phyloP scores from a whole-genome alignment of 2,797 vertebrate species.

The Tapera naevia region DNA sequence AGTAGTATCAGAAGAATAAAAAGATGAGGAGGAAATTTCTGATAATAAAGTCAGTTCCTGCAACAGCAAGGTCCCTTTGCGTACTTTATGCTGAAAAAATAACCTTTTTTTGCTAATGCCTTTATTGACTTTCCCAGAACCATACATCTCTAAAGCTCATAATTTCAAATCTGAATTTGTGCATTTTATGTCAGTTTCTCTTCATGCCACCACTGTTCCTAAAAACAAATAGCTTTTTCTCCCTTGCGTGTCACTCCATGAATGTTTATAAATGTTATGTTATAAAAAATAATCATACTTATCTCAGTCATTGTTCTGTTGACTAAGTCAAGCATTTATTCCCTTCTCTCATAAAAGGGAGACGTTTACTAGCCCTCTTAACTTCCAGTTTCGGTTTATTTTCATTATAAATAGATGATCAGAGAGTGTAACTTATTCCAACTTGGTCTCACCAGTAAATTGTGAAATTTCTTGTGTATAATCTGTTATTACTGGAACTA shows the following conservation, averaged over 20 bases:
- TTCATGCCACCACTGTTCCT: not conserved
- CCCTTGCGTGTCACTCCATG: accelerated
- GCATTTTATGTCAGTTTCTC: not conserved
- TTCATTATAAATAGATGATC: not conserved
- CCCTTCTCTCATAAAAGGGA: not conserved
- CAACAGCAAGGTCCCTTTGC: not conserved
- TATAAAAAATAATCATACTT: not conserved
- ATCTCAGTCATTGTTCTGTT: not conserved
- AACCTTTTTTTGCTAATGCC: not conserved
- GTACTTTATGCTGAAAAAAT: not conserved
- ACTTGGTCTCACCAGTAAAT: not conserved
- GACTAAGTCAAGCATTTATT: not conserved
- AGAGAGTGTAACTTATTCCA: not conserved
- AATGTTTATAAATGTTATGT: too few relatives aligned
- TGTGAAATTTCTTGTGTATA: not conserved
- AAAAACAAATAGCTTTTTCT: not conserved
- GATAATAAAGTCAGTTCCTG: not conserved
- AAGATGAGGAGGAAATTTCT: not conserved
- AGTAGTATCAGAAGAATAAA: not conserved
- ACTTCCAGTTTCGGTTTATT: not conserved
- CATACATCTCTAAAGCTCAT: not conserved
- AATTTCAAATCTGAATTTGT: not conserved
- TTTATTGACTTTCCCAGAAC: not conserved
- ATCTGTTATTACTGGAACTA: not conserved
- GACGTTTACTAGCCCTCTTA: not conserved